Base-by-base conservation (phyloP, 2,888 invertebrate species). In the Mycalesis mineus region DNA sequence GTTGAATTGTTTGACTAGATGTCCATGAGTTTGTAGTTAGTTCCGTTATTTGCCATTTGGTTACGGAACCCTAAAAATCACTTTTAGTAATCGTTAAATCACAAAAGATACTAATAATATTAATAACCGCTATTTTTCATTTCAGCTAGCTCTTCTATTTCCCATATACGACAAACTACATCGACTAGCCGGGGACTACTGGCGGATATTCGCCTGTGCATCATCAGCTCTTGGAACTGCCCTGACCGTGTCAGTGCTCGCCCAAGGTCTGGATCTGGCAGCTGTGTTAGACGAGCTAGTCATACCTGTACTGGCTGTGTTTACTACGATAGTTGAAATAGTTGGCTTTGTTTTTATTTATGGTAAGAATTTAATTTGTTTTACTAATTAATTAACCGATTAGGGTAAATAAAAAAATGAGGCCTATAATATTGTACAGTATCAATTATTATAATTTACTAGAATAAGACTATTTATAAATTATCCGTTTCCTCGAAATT, bases 341-440 rank as follows among this genome's bases (percentile, higher is more conserved):
- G 80, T 85, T 1, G 89, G 86, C 53, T 88, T 89, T 61, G 84
- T 84, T 7, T 88, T 84, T 66, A 85, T 89, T 66, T 89, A 89
- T 70, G 88, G 89, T 88, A 54, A 74, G 77, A 42, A 31, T 11
- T 49, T 41, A 33, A 40, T 22, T 37, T 36, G 6, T 15, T 13
- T 31, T n/a, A n/a, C n/a, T n/a, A n/a, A n/a, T 13, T 2, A 7
- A 13, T n/a, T 28, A 22, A 22, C 22, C 5, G 2, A 22, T 4
- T 22, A 22, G 2, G 22, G 5, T 5, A 22, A 22, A 22, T 5
- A 22, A 22, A 22, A 22, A 22, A 22, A n/a, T n/a, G n/a, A n/a
- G n/a, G n/a, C n/a, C n/a, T n/a, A n/a, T n/a, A n/a, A n/a, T n/a
- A n/a, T n/a, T n/a, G n/a, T n/a, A n/a, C n/a, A n/a, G n/a, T n/a